These are phyloP conservation scores for Microctenopoma steveboyesi DNA, from an alignment of 2,797 vertebrate species.

Conservation along the genomic window DNA sequence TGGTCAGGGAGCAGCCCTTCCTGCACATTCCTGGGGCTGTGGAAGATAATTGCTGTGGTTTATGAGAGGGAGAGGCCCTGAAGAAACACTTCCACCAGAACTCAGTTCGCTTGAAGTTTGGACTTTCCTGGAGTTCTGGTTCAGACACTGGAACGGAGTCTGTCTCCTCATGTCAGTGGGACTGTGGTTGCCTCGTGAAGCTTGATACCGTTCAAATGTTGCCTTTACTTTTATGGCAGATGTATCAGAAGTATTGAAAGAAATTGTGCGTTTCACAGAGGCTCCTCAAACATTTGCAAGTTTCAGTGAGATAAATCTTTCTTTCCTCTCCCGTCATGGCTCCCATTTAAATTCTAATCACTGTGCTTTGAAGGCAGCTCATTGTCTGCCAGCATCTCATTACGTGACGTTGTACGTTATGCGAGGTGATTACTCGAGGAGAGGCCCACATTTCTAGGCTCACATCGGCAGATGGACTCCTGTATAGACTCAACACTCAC, in stretches of 20 bases:
- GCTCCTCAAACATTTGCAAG: slow-evolving; percentile 61
- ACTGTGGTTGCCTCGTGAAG: slow-evolving; percentile 47
- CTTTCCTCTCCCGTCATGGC: slow-evolving; percentile 47
- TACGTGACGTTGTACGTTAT: slow-evolving; percentile 71
- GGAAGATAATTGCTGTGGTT: slow-evolving; percentile 82
- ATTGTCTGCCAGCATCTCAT: slow-evolving; percentile 69
- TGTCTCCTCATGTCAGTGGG: slow-evolving; percentile 38
- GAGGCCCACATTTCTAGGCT: slow-evolving; percentile 70
- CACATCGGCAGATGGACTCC: slow-evolving; percentile 56
- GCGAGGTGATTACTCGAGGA: slow-evolving; percentile 74
- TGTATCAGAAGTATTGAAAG: slow-evolving; percentile 33
- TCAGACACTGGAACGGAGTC: slow-evolving; percentile 45
- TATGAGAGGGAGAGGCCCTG: slow-evolving; percentile 76
- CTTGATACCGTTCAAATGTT: slow-evolving; percentile 29
- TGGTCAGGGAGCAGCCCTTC: slow-evolving; percentile 79
- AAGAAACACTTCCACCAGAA: slow-evolving; percentile 75
- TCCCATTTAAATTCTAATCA: slow-evolving; percentile 72
- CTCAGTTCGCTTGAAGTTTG: slow-evolving; percentile 54
- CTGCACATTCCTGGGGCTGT: slow-evolving; percentile 80
- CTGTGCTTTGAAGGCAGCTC: slow-evolving; percentile 63
- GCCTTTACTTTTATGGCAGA: slow-evolving; percentile 26
- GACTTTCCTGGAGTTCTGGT: slow-evolving; percentile 51
- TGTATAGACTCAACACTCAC: slow-evolving; percentile 58
- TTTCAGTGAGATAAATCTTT: slow-evolving; percentile 52
- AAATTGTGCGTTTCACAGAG: slow-evolving; percentile 45